phyloP scores from a whole-genome alignment of 2,113 vertebrate genomes.

The Myxocyprinus asiaticus region DNA sequence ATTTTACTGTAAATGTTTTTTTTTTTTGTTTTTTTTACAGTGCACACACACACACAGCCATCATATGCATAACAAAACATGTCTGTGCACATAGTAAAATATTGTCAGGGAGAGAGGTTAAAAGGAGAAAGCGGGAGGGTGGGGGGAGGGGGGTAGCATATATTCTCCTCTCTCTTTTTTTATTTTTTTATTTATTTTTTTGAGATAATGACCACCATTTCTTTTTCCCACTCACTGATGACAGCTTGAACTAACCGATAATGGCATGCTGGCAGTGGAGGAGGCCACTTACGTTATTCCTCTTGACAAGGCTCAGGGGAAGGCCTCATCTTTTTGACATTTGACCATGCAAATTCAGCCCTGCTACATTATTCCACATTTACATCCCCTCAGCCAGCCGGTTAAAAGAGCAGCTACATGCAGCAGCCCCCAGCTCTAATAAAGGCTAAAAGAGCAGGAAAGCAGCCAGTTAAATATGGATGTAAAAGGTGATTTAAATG shows the following conservation, averaged over 20 bases:
- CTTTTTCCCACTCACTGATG: slow-evolving; percentile 87
- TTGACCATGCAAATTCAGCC: slow-evolving; percentile 99
- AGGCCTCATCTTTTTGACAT: slow-evolving; percentile 99
- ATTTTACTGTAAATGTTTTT: too few species aligned
- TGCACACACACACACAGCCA: slow-evolving; percentile 49
- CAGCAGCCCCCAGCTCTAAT: slow-evolving; percentile 81
- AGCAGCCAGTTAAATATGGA: slow-evolving; percentile 81
- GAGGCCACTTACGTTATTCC: slow-evolving; percentile 92
- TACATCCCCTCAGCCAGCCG: slow-evolving; percentile 89
- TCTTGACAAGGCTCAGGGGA: slow-evolving; percentile 96
- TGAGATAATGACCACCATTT: slow-evolving; percentile 93
- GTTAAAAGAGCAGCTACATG: slow-evolving; percentile 86
- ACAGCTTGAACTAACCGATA: slow-evolving; percentile 94
- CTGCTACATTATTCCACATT: slow-evolving; percentile 99
- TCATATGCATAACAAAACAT: slow-evolving; percentile 71
- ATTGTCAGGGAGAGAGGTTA: slow-evolving; percentile 80
- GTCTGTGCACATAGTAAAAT: slow-evolving; percentile 72
- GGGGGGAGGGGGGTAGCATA: slow-evolving; percentile 48
- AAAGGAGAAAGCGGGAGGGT: slow-evolving; percentile 33
- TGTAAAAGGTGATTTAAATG: slow-evolving; percentile 79
- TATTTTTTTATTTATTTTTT: slow-evolving; percentile 55
- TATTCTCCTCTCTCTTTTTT: slow-evolving; percentile 65
- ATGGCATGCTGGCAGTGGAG: slow-evolving; percentile 93
- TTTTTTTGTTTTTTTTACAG: background rate
- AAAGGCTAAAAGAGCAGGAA: slow-evolving; percentile 78